Evolutionary conservation across 2,888 invertebrate genomes (phyloP).

Genomic region (Cepaea hortensis): DNA sequence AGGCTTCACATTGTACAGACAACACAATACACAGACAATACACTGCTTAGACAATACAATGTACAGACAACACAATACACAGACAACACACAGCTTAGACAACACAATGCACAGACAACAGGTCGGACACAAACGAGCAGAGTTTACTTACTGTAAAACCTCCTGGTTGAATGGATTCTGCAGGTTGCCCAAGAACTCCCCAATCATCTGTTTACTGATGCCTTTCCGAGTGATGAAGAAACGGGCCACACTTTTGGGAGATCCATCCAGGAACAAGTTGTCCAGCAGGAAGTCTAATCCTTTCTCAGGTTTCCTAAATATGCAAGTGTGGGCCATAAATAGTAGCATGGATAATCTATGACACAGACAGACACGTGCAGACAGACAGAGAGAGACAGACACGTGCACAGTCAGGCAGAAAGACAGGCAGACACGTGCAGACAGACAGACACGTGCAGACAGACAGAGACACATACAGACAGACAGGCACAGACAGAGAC

Average conservation of each 20-base stretch:
- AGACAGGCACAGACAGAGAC: background rate
- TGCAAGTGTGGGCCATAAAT: too few relatives aligned
- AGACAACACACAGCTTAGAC: too few relatives aligned
- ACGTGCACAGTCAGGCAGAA: too few relatives aligned
- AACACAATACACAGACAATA: background rate
- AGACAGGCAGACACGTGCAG: background rate
- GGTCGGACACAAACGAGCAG: background rate
- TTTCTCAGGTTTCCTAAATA: constrained; percentile 88
- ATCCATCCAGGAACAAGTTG: constrained; percentile 94
- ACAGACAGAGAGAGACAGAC: background rate
- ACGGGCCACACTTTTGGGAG: constrained; percentile 93
- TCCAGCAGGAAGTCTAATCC: constrained; percentile 95
- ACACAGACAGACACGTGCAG: background rate
- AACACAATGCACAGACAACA: background rate
- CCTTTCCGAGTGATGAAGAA: constrained; percentile 97
- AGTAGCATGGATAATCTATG: too few relatives aligned
- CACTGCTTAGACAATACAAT: too few relatives aligned
- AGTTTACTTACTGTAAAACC: constrained; percentile 81
- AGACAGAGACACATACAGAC: background rate
- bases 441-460: background rate
- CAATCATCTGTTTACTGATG: constrained; percentile 98
- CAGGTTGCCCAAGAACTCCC: constrained; percentile 97
- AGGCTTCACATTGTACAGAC: too few relatives aligned
- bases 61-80: too few relatives aligned
- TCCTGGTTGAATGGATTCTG: constrained; percentile 97